Percentiles rank a stretch among this genome's conserved stretches.
phyloP scores from a whole-genome alignment of 2,888 invertebrate species.

The Chloromyia formosa region DNA sequence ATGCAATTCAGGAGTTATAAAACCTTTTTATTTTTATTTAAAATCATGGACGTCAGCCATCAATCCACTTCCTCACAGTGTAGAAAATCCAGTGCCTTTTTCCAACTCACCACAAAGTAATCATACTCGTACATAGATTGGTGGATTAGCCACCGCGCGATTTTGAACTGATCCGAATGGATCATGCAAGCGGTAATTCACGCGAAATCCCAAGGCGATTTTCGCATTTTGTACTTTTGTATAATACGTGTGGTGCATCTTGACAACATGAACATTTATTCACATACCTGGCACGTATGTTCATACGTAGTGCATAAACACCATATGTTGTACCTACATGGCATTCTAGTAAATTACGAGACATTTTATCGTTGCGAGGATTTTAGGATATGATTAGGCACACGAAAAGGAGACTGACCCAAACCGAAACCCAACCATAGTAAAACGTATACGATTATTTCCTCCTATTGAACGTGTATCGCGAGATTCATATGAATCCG shows the following conservation, averaged over 20 bases:
- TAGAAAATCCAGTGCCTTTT: too few relatives aligned
- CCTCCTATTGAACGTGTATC: slow-evolving; percentile 3
- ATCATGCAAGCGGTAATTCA: slow-evolving; percentile 46
- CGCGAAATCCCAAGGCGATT: slow-evolving; percentile 43
- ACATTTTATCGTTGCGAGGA: slow-evolving; percentile 43
- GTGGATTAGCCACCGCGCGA: slow-evolving; percentile 41
- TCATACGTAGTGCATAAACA: not conserved
- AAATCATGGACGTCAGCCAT: too few relatives aligned
- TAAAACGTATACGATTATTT: not conserved
- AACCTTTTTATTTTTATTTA: too few relatives aligned
- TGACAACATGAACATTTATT: slow-evolving; percentile 15
- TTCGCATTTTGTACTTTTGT: slow-evolving; percentile 17
- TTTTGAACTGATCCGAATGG: slow-evolving; percentile 36
- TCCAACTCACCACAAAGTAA: not conserved
- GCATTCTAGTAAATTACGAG: slow-evolving; percentile 41
- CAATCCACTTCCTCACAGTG: too few relatives aligned
- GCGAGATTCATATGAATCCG: slow-evolving; percentile 29
- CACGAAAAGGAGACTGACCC: slow-evolving; percentile 33
- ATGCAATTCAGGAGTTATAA: too few relatives aligned
- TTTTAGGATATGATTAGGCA: slow-evolving; percentile 45
- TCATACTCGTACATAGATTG: slow-evolving; percentile 15
- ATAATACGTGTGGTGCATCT: slow-evolving; percentile 16
- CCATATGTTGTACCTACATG: slow-evolving; percentile 25
- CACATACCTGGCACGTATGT: not conserved
- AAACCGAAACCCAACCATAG: not conserved